Evolutionary conservation across 2,113 vertebrate species (phyloP).

Genomic region (Emydura subglobosa): DNA sequence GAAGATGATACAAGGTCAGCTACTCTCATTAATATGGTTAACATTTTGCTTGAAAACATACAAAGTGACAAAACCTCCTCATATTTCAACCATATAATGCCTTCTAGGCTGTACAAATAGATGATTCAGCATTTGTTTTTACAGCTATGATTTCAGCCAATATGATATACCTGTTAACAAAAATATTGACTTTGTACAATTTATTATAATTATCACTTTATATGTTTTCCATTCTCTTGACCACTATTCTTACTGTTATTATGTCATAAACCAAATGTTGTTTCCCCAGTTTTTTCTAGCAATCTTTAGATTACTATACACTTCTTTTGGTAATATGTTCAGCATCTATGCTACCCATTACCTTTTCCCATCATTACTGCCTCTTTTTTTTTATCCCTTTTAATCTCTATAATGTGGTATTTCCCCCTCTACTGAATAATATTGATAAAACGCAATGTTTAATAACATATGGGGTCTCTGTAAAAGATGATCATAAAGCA

Average conservation of each 20-base stretch:
- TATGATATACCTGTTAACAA: background rate
- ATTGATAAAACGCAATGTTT: background rate
- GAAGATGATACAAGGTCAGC: background rate
- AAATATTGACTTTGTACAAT: background rate
- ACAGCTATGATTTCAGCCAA: background rate
- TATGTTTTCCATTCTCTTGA: background rate
- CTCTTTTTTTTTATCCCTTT: background rate
- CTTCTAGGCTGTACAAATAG: background rate
- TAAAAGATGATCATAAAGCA: background rate
- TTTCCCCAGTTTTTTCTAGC: background rate
- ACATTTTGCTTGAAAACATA: background rate
- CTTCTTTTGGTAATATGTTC: background rate
- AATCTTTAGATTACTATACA: background rate
- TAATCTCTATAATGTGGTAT: background rate
- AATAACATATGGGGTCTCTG: background rate
- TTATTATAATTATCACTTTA: background rate
- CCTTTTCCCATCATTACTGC: background rate
- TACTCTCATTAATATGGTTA: background rate
- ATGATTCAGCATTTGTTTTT: background rate
- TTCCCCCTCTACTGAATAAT: background rate
- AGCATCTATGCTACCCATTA: background rate
- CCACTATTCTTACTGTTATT: background rate
- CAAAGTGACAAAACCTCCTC: background rate
- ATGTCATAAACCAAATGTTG: background rate
- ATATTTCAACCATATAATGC: background rate